Evolutionary conservation across 1,140 invertebrate species (phyloP).

Genomic region (Diabrotica undecimpunctata): DNA sequence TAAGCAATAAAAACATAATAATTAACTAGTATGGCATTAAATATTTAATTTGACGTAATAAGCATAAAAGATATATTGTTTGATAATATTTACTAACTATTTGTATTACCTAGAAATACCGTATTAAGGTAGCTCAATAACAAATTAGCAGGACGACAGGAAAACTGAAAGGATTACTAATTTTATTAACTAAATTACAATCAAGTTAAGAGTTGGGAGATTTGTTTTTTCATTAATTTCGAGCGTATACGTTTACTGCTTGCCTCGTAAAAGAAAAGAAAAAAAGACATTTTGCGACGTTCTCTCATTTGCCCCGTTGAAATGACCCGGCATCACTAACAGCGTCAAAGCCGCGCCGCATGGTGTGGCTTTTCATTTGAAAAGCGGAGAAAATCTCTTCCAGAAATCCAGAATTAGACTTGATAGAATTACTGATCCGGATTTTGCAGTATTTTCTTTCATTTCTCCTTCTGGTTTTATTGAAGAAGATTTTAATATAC

Average conservation of each 20-base stretch:
- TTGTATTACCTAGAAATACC: too few relatives aligned
- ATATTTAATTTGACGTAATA: too few relatives aligned
- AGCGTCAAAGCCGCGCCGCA: slow-evolving; percentile 4
- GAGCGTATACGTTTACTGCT: background rate
- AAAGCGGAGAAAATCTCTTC: slow-evolving; percentile 15
- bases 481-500: background rate
- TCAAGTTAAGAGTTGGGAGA: too few relatives aligned
- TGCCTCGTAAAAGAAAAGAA: background rate
- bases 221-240: background rate
- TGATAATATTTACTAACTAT: too few relatives aligned
- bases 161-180: too few relatives aligned
- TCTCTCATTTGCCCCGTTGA: slow-evolving; percentile 3
- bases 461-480: slow-evolving; percentile 11
- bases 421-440: slow-evolving; percentile 16
- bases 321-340: slow-evolving; percentile 2
- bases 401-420: slow-evolving; percentile 17
- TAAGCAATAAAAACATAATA: too few relatives aligned
- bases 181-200: too few relatives aligned
- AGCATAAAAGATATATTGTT: too few relatives aligned
- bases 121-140: too few relatives aligned
- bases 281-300: slow-evolving; percentile 1
- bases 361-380: slow-evolving; percentile 19
- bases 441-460: slow-evolving; percentile 14
- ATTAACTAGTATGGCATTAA: too few relatives aligned
- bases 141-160: too few relatives aligned